These are phyloP conservation scores for Phataginus tetradactyla DNA, from an alignment of 2,797 vertebrate species.

Conservation along the genomic window DNA sequence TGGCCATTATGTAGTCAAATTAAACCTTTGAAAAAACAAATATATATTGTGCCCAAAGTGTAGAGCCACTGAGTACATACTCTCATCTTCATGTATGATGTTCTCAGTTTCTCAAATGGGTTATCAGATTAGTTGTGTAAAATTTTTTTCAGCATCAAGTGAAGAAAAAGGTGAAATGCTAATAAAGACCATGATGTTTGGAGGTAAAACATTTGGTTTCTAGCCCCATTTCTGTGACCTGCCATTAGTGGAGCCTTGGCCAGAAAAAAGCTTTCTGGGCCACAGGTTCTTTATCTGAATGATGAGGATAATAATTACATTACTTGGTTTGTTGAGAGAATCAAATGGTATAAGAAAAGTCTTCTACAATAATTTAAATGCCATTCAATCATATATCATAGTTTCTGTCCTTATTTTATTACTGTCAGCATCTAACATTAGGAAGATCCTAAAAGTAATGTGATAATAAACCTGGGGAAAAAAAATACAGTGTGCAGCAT, in stretches of 20 bases:
- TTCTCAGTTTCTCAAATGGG: constrained; percentile 7
- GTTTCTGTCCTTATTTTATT: not conserved
- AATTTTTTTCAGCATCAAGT: not conserved
- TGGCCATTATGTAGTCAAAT: not conserved
- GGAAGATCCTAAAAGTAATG: not conserved
- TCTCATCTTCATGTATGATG: not conserved
- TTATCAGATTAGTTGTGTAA: constrained; percentile 30
- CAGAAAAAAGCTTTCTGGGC: not conserved
- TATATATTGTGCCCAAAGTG: not conserved
- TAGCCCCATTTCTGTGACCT: not conserved
- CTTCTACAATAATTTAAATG: not conserved
- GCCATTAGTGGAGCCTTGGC: not conserved
- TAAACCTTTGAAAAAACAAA: constrained; percentile 44
- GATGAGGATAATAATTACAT: not conserved
- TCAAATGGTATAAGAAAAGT: not conserved
- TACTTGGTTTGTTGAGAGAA: not conserved
- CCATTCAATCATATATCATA: not conserved
- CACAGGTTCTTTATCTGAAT: not conserved
- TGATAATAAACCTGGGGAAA: not conserved
- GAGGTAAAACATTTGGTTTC: not conserved
- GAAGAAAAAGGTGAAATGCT: not conserved
- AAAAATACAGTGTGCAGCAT: not conserved
- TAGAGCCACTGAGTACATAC: not conserved
- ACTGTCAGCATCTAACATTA: not conserved
- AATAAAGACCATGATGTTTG: not conserved